Evolutionary conservation across 2,888 invertebrate genomes (phyloP), one percentile per base, ranked within the genome.

Genomic region (Leptarthrus brevirostris): DNA sequence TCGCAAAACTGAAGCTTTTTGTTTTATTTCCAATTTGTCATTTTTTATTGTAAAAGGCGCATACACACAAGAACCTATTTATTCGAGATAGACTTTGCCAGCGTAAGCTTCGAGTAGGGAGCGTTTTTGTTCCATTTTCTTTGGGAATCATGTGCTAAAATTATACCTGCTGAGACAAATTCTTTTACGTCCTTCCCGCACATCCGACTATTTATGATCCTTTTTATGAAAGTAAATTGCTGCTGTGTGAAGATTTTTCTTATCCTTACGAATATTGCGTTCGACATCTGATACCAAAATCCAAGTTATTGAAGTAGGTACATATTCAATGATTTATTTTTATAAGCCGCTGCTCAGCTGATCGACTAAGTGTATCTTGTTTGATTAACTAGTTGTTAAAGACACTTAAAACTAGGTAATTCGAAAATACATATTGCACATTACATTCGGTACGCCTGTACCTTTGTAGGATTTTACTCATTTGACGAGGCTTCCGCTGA

Each of bases 1-100:
- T 12, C 16, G 47, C 47, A 30, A 3, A 47, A 4, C n/a, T 3
- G 47, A 47, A 8, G 47, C 47, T 16, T 16, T 47, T 47, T 12
- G 47, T 47, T 47, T 47, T 47, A 47, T 47, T 47, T 47, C 47
- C 47, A 47, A 47, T 47, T 47, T 47, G 47, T 47, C 47, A 47
- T 47, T 47, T 47, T 47, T 14, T 47, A 47, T 16, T 47, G 47
- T 47, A 3, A 47, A 3, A 12, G 16, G 12, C 47, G 47, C 3
- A 16, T 12, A 16, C 16, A 47, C n/a, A 14, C 16, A 12, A 47
- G 16, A 12, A 47, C n/a, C 30, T 30, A 47, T 14, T 47, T n/a
- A n/a, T n/a, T 47, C 12, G n/a, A 12, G 47, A 12, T 16, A 4
- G 47, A 4, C 47, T 47, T 47, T 6, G 3, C 16, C 47, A 47